Evolutionary conservation across 2,888 invertebrate genomes (phyloP).

Genomic region (Drosophila mettleri): DNA sequence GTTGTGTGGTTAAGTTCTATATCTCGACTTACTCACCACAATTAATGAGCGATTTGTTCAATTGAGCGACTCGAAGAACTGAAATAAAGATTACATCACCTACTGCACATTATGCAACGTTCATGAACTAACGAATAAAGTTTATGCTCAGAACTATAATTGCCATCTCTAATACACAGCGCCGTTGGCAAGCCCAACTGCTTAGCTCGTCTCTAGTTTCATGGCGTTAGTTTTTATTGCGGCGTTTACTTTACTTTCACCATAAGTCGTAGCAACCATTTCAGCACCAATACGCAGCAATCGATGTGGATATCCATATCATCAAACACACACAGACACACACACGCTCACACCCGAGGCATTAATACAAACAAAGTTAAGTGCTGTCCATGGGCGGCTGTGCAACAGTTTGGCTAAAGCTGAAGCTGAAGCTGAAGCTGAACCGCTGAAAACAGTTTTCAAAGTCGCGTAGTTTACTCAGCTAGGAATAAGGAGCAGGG

Average conservation of each 20-base stretch:
- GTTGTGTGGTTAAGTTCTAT: background rate
- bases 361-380: slow-evolving; percentile 50
- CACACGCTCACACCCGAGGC: slow-evolving; percentile 8
- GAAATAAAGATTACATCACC: background rate
- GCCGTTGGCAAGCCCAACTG: slow-evolving; percentile 24
- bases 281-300: slow-evolving; percentile 46
- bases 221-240: slow-evolving; percentile 67
- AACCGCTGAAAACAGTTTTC: slow-evolving; percentile 45
- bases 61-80: background rate
- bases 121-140: background rate
- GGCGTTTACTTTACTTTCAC: slow-evolving; percentile 53
- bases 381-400: slow-evolving; percentile 49
- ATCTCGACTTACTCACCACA: background rate
- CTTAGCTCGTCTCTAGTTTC: slow-evolving; percentile 64
- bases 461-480: slow-evolving; percentile 33
- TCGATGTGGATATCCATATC: slow-evolving; percentile 50
- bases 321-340: slow-evolving; percentile 7
- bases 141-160: slow-evolving; percentile 3
- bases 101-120: background rate
- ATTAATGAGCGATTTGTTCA: background rate
- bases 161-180: slow-evolving; percentile 2
- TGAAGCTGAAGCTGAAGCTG: slow-evolving; percentile 7
- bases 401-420: slow-evolving; percentile 69
- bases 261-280: slow-evolving; percentile 56
- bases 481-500: slow-evolving; percentile 11